Conservation (phyloP, 1,140 invertebrate species). For the Drosophila leontia region DNA sequence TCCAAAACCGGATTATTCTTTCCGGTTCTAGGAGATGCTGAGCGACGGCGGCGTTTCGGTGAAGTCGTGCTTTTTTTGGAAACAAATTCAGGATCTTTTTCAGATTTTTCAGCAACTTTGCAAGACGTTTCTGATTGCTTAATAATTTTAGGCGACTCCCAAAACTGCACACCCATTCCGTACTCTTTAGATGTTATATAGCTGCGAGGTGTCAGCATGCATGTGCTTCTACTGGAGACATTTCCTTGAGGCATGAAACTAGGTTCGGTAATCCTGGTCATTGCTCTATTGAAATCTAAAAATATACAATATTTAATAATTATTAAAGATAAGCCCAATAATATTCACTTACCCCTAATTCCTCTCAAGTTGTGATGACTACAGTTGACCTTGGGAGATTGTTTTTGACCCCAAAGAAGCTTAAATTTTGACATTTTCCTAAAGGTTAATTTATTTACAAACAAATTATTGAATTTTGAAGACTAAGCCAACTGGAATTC, state of each 20-base stretch:
- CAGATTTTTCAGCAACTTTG: not conserved
- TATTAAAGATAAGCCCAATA: too few species aligned
- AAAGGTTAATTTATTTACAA: not conserved
- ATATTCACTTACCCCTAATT: not conserved
- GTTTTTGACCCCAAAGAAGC: not conserved
- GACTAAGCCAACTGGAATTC: not conserved
- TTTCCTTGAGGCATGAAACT: not conserved
- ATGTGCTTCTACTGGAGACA: not conserved
- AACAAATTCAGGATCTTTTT: not conserved
- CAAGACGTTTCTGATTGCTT: not conserved
- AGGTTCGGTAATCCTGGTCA: not conserved
- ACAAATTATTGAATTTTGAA: not conserved
- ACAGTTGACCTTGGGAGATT: not conserved
- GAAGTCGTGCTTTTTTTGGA: not conserved
- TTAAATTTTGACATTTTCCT: slow-evolving; percentile 4
- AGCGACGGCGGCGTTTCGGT: not conserved
- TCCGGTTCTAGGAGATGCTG: not conserved
- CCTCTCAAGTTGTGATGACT: accelerated
- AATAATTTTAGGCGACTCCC: not conserved
- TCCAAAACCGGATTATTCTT: too few species aligned
- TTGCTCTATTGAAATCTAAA: not conserved
- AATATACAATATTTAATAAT: not conserved
- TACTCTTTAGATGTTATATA: too few species aligned
- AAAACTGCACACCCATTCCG: not conserved
- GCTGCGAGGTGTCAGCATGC: too few species aligned